Percentiles rank a stretch among this genome's conserved stretches.
These are phyloP conservation scores for Hucho hucho DNA, from an alignment of 2,113 vertebrate genomes.

Conservation along the genomic window DNA sequence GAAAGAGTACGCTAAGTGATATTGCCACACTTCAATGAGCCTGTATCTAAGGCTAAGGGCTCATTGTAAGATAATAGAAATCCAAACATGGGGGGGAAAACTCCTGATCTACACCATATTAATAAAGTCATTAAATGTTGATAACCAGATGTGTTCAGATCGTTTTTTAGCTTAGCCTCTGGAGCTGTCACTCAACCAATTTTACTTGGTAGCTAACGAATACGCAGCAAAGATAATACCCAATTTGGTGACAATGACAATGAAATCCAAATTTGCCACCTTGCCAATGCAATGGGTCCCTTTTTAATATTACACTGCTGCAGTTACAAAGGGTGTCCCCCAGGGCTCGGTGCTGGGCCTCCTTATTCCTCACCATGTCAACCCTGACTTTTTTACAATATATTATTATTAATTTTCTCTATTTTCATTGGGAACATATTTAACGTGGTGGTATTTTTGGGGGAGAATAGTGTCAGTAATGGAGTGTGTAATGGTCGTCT, in stretches of 20 bases:
- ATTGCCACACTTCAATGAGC: constrained; percentile 40
- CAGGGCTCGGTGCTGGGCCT: too few relatives aligned
- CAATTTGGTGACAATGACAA: too few relatives aligned
- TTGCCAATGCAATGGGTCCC: too few relatives aligned
- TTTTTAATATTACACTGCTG: too few relatives aligned
- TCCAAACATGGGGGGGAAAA: constrained; percentile 37
- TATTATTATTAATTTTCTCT: background rate
- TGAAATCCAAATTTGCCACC: too few relatives aligned
- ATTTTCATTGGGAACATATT: background rate
- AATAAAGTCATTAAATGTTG: constrained; percentile 60
- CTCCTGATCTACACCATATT: constrained; percentile 42
- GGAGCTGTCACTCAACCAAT: constrained; percentile 25
- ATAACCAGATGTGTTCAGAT: constrained; percentile 57
- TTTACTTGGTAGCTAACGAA: background rate
- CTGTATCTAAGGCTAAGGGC: constrained; percentile 14
- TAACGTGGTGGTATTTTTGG: constrained; percentile 17
- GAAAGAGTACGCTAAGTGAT: constrained; percentile 28
- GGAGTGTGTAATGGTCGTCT: constrained; percentile 43
- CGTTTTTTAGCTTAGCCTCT: constrained; percentile 32
- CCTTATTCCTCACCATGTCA: background rate
- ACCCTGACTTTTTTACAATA: background rate
- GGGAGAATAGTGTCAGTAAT: constrained; percentile 33
- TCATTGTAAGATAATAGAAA: constrained; percentile 44
- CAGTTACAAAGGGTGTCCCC: too few relatives aligned
- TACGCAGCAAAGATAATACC: too few relatives aligned